Percentiles rank a stretch among this genome's conserved stretches.
Conservation (phyloP, 2,113 vertebrate species). For the Pithys albifrons region DNA sequence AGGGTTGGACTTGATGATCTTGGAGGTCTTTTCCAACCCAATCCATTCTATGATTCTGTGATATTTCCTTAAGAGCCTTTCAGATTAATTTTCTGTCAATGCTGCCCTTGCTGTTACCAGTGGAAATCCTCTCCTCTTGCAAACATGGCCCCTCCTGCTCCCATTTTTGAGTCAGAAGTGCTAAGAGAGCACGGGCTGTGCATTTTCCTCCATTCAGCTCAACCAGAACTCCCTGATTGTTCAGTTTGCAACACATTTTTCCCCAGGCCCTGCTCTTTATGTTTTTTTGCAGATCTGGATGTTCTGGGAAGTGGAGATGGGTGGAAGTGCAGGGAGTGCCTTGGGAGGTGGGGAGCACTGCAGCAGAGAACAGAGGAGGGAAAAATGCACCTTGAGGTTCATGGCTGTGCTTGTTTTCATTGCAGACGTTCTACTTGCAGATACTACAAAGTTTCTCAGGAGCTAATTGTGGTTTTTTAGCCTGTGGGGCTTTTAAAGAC, state of each 20-base stretch:
- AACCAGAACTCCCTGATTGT: neutral
- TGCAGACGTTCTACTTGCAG: neutral
- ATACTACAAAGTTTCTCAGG: neutral
- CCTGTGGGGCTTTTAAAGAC: neutral
- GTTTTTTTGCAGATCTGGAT: neutral
- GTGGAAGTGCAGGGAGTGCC: neutral
- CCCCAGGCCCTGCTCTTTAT: neutral
- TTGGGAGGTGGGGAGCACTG: neutral
- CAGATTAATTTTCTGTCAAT: neutral
- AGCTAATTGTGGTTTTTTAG: neutral
- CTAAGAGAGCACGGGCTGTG: neutral
- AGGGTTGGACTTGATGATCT: no score
- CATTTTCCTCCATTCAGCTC: neutral
- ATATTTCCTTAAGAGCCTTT: neutral
- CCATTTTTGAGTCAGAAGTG: neutral
- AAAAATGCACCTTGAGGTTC: neutral
- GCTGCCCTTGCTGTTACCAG: neutral
- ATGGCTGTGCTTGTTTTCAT: neutral
- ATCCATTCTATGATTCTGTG: no score
- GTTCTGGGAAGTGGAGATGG: neutral
- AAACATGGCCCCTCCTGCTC: neutral
- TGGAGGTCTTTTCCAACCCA: no score
- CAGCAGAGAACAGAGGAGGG: neutral
- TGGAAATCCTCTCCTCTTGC: neutral
- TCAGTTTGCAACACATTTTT: neutral